Conservation (phyloP, 2,888 invertebrate genomes). For the Callinectes sapidus region DNA sequence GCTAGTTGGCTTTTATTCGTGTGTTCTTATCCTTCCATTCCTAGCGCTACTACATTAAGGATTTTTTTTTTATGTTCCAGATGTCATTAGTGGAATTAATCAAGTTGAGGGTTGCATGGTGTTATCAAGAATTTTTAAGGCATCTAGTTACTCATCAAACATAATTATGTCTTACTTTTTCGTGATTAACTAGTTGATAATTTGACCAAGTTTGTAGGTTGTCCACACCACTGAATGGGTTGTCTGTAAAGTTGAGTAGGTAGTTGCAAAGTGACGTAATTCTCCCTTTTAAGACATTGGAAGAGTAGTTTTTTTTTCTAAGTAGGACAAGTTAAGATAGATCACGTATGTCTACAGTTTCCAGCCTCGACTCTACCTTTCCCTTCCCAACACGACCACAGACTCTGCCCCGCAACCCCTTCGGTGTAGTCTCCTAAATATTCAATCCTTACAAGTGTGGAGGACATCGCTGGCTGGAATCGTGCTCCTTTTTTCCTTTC, state of each 20-base stretch:
- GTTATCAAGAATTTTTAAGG: too few species aligned
- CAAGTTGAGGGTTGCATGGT: background rate
- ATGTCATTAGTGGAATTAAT: background rate
- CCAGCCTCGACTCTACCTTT: background rate
- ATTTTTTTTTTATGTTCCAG: too few species aligned
- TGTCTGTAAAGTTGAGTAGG: too few species aligned
- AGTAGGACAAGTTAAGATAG: background rate
- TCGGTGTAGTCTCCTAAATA: constrained; percentile 15
- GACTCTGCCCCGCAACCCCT: background rate
- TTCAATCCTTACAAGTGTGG: constrained; percentile 30
- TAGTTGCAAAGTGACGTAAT: too few species aligned
- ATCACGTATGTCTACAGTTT: background rate
- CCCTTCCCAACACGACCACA: constrained; percentile 4
- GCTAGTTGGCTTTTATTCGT: too few species aligned
- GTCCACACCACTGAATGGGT: too few species aligned
- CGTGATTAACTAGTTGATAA: too few species aligned
- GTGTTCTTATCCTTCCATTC: too few species aligned
- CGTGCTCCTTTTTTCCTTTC: background rate
- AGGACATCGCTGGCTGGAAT: background rate
- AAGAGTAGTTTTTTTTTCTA: background rate
- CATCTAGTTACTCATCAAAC: too few species aligned
- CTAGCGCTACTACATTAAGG: too few species aligned
- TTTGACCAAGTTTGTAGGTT: too few species aligned
- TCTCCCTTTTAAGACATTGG: background rate
- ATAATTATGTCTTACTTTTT: too few species aligned